Evolutionary conservation across 2,888 invertebrate genomes (phyloP).

Genomic region (Cyrtodaria siliqua): DNA sequence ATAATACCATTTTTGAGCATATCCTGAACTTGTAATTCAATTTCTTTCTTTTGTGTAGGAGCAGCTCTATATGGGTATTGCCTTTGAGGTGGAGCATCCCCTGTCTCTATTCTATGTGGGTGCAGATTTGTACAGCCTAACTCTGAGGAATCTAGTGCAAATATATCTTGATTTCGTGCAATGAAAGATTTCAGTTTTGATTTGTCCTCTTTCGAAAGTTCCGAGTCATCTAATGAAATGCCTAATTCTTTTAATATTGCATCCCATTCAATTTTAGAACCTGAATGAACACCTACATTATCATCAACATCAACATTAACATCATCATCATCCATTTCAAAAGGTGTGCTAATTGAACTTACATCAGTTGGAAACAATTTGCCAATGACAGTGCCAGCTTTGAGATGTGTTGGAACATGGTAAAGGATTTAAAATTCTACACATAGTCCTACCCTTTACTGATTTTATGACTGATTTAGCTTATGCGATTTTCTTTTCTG

Average conservation of each 20-base stretch:
- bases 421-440: conserved; percentile 36
- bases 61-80: conserved; percentile 39
- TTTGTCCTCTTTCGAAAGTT: conserved; percentile 17
- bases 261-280: neutral
- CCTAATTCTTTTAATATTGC: conserved; percentile 18
- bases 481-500: conserved; percentile 14
- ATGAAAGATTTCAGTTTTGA: conserved; percentile 23
- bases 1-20: conserved; percentile 54
- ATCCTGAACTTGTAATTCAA: conserved; percentile 46
- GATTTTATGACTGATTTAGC: conserved; percentile 23
- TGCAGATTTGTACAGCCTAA: conserved; percentile 41
- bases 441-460: conserved; percentile 12
- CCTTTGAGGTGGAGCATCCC: conserved; percentile 40
- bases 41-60: conserved; percentile 28
- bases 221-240: conserved; percentile 24
- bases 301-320: neutral
- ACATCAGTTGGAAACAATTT: conserved; percentile 25
- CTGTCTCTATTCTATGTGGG: conserved; percentile 53
- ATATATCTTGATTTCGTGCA: conserved; percentile 31
- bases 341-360: conserved; percentile 5
- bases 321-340: conserved; percentile 9
- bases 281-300: neutral
- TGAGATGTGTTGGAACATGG: conserved; percentile 1
- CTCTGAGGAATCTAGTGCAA: conserved; percentile 50
- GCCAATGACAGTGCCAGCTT: conserved; percentile 20